A percentile compares a stretch with the other conserved stretches of the same genome.
phyloP scores from a whole-genome alignment of 2,797 vertebrate species.

The Neosalanx taihuensis region DNA sequence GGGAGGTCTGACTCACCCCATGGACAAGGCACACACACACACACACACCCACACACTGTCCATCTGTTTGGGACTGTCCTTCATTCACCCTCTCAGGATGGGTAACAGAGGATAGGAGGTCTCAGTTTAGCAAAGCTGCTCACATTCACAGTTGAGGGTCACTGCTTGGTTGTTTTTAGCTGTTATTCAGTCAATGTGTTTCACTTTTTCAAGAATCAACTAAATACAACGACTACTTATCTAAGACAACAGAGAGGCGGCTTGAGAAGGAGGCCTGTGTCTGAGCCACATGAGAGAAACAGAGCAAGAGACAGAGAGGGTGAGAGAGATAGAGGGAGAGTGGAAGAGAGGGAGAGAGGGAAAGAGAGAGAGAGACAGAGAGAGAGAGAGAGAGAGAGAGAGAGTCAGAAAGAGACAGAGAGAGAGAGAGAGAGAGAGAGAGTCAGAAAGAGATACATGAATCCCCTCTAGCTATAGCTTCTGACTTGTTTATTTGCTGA shows the following conservation, averaged over 20 bases:
- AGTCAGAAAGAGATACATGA: constrained; percentile 62
- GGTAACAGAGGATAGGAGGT: background rate
- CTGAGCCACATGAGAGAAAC: too few relatives aligned
- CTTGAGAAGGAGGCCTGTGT: too few relatives aligned
- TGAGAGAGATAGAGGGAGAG: too few relatives aligned
- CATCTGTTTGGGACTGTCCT: constrained; percentile 62
- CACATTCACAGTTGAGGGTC: background rate
- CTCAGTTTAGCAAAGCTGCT: background rate
- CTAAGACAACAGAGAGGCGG: too few relatives aligned
- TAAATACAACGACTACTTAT: too few relatives aligned
- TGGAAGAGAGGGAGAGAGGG: too few relatives aligned
- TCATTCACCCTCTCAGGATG: constrained; percentile 45
- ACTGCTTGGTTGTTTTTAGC: background rate
- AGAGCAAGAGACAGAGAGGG: too few relatives aligned
- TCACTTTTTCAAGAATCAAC: too few relatives aligned
- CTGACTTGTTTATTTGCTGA: constrained; percentile 79
- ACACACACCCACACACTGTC: constrained; percentile 38
- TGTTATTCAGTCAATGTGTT: too few relatives aligned
- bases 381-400: background rate
- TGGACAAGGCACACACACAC: constrained; percentile 45
- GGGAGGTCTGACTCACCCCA: constrained; percentile 53
- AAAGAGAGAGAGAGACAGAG: too few relatives aligned
- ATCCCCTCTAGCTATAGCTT: constrained; percentile 76
- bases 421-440: constrained; percentile 44
- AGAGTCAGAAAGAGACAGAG: constrained; percentile 22